These are phyloP conservation scores for Rachycentron canadum DNA, from an alignment of 2,797 vertebrate genomes.

Conservation along the genomic window DNA sequence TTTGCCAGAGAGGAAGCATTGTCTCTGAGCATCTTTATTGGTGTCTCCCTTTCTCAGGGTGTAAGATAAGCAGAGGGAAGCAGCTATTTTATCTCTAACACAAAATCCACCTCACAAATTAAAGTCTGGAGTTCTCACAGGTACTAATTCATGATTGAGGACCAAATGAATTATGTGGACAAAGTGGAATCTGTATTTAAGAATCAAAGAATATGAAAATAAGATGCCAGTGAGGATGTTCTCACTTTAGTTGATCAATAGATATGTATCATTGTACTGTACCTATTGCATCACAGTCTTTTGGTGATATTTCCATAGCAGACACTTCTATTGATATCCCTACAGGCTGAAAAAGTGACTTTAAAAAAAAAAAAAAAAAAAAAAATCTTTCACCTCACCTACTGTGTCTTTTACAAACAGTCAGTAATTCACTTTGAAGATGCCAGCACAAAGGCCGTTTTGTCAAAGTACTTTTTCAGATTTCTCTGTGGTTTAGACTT, in stretches of 20 bases:
- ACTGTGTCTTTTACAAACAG: conserved; percentile 49
- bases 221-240: neutral
- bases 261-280: neutral
- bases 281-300: conserved; percentile 22
- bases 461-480: conserved; percentile 39
- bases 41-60: too few species aligned
- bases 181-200: neutral
- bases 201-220: too few species aligned
- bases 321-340: conserved; percentile 16
- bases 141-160: neutral
- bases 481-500: conserved; percentile 37
- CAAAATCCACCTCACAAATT: neutral
- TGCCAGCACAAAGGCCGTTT: conserved; percentile 44
- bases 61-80: neutral
- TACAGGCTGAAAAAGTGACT: conserved; percentile 14
- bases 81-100: neutral
- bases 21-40: too few species aligned
- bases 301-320: conserved; percentile 18
- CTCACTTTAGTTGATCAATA: neutral
- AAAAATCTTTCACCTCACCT: conserved; percentile 49
- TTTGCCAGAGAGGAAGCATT: too few species aligned
- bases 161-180: neutral
- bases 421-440: conserved; percentile 51
- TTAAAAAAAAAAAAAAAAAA: too few species aligned
- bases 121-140: neutral